A percentile compares a stretch with the other conserved stretches of the same genome.
Evolutionary conservation across 1,140 invertebrate species (phyloP).

Genomic region (Euglossa dilemma): DNA sequence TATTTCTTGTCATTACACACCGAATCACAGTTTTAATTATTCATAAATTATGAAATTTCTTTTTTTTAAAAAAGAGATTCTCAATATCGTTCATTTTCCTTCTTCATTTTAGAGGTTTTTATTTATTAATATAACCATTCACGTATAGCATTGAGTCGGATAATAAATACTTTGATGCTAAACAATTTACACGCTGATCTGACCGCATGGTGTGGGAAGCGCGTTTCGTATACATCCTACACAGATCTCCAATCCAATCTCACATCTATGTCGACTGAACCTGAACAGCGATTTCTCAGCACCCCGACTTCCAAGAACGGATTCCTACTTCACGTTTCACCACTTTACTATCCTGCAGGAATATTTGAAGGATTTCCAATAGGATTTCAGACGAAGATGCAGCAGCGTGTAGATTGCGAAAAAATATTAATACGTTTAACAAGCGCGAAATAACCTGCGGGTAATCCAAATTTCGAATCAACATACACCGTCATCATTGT

Average conservation of each 20-base stretch:
- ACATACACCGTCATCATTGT: too few relatives aligned
- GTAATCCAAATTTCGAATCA: neutral
- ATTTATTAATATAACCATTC: too few relatives aligned
- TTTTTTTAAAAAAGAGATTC: too few relatives aligned
- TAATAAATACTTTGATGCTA: neutral
- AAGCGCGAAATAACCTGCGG: neutral
- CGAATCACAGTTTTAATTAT: too few relatives aligned
- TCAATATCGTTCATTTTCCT: too few relatives aligned
- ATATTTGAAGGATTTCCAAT: constrained; percentile 46
- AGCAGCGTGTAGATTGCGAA: neutral
- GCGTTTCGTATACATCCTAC: neutral
- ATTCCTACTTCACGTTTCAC: constrained; percentile 26
- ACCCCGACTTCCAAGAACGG: constrained; percentile 21
- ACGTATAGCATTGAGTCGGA: neutral
- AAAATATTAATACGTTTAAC: neutral
- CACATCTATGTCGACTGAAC: constrained; percentile 17
- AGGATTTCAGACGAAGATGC: neutral
- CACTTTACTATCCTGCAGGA: constrained; percentile 3
- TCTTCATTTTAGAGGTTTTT: too few relatives aligned
- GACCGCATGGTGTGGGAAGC: neutral
- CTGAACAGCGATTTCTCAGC: constrained; percentile 40
- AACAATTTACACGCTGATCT: constrained; percentile 2
- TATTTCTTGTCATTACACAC: too few relatives aligned
- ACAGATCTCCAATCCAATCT: constrained; percentile 33
- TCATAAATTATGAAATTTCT: too few relatives aligned